Conservation (phyloP, 2,888 invertebrate species). For the Pachliopta kotzebuea region DNA sequence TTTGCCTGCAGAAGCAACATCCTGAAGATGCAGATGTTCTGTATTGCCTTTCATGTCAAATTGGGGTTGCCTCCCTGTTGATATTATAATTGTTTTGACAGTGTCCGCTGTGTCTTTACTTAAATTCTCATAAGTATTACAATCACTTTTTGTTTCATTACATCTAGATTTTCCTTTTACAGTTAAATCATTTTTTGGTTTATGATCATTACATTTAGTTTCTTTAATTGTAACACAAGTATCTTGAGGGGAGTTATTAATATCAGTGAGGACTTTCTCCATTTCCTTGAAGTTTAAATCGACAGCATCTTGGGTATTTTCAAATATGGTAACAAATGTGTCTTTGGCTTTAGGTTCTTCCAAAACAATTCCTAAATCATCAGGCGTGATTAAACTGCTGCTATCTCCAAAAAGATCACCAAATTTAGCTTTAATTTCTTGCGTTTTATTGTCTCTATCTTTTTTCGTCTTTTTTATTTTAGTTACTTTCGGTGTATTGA, state of each 20-base stretch:
- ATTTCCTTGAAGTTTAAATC: slow-evolving; percentile 41
- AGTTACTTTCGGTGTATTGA: slow-evolving; percentile 36
- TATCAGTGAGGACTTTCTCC: slow-evolving; percentile 18
- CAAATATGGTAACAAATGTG: slow-evolving; percentile 51
- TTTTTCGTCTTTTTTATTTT: slow-evolving; percentile 34
- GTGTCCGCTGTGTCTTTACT: slow-evolving; percentile 36
- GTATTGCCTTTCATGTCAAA: not conserved
- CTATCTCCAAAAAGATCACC: slow-evolving; percentile 68
- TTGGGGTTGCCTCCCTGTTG: slow-evolving; percentile 51
- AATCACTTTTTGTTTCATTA: slow-evolving; percentile 1
- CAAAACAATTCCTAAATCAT: slow-evolving; percentile 59
- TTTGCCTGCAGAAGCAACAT: not conserved
- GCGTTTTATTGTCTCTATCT: slow-evolving; percentile 30
- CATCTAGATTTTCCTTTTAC: slow-evolving; percentile 2
- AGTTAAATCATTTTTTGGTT: slow-evolving; percentile 14
- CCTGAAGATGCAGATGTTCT: slow-evolving; percentile 10
- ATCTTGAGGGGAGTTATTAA: not conserved
- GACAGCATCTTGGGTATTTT: slow-evolving; percentile 60
- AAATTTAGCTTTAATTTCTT: slow-evolving; percentile 47
- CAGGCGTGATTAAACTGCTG: slow-evolving; percentile 67
- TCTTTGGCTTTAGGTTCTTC: slow-evolving; percentile 31
- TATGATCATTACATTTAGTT: slow-evolving; percentile 6
- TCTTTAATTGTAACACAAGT: not conserved
- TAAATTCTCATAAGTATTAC: slow-evolving; percentile 25
- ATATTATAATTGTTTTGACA: slow-evolving; percentile 58